Percentiles rank a stretch among this genome's conserved stretches.
Conservation (phyloP, 2,888 invertebrate species). For the Hypomecis atomaria region DNA sequence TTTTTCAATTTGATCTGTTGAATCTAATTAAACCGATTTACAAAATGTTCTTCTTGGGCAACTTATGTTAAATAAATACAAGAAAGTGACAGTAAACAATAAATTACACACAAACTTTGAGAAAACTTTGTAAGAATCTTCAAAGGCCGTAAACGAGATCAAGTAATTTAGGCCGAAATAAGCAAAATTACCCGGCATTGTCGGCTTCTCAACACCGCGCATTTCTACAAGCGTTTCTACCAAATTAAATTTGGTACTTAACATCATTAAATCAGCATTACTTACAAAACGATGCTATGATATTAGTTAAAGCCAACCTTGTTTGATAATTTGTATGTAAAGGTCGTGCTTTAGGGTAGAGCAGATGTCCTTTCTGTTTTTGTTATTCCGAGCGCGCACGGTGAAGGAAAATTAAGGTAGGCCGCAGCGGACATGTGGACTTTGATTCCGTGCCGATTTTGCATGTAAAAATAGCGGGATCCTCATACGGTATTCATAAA, state of each 20-base stretch:
- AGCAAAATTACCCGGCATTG: constrained; percentile 77
- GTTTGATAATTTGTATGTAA: constrained; percentile 67
- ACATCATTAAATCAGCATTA: constrained; percentile 52
- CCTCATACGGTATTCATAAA: constrained; percentile 77
- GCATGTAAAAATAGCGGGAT: constrained; percentile 67
- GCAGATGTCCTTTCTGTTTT: constrained; percentile 69
- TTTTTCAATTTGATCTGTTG: constrained; percentile 28
- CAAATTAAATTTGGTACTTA: constrained; percentile 64
- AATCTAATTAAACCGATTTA: constrained; percentile 56
- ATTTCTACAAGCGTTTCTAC: constrained; percentile 60
- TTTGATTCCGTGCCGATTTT: constrained; percentile 77
- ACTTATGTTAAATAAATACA: constrained; percentile 69
- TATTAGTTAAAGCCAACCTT: constrained; percentile 50
- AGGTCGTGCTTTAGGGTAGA: constrained; percentile 58
- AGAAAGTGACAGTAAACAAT: constrained; percentile 78
- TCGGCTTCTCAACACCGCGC: constrained; percentile 69
- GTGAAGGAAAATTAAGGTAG: constrained; percentile 78
- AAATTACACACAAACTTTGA: constrained; percentile 79
- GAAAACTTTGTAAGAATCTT: constrained; percentile 79
- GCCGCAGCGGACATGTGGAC: constrained; percentile 72
- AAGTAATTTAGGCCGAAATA: constrained; percentile 81
- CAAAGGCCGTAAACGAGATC: constrained; percentile 81
- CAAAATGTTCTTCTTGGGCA: constrained; percentile 62
- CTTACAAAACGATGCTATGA: constrained; percentile 45
- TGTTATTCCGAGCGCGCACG: constrained; percentile 71